Evolutionary conservation across 2,797 vertebrate genomes (phyloP).

Genomic region (Phrynocephalus guinanensis): DNA sequence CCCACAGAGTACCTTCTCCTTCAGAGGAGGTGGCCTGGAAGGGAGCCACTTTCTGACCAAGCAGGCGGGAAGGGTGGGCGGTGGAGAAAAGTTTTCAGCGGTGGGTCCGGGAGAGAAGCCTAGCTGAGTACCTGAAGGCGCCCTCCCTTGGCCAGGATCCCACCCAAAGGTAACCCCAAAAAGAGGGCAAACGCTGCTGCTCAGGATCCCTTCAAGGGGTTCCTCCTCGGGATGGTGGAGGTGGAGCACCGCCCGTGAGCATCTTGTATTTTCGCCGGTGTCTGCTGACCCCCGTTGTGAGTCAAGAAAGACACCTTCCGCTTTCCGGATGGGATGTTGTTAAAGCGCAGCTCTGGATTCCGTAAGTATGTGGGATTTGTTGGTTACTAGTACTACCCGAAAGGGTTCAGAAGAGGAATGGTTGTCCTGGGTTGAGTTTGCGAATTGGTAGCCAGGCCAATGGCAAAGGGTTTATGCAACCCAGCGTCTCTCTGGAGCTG

Average conservation of each 20-base stretch:
- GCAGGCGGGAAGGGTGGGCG: slow-evolving; percentile 37
- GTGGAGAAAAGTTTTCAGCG: not conserved
- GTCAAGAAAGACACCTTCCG: not conserved
- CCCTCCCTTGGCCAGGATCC: no score
- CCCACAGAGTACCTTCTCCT: no score
- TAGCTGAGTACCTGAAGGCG: no score
- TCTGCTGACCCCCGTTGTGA: not conserved
- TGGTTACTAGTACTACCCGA: not conserved
- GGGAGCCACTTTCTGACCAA: slow-evolving; percentile 6
- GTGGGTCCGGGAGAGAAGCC: not conserved
- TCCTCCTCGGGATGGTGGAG: not conserved
- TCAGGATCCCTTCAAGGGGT: not conserved
- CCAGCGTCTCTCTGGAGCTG: not conserved
- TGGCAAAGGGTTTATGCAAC: not conserved
- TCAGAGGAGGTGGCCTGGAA: not conserved
- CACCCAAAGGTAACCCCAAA: slow-evolving; percentile 3
- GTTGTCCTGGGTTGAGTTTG: not conserved
- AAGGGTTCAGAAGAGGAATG: no score
- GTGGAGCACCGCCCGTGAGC: no score
- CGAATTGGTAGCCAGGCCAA: not conserved
- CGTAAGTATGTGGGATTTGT: not conserved
- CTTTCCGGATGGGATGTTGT: no score
- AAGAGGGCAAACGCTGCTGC: not conserved
- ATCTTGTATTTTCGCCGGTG: no score
- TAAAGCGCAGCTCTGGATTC: not conserved